Percentiles rank a stretch among this genome's conserved stretches.
Conservation (phyloP, 53 echinoderm and acorn worm species). For the Paracentrotus lividus region DNA sequence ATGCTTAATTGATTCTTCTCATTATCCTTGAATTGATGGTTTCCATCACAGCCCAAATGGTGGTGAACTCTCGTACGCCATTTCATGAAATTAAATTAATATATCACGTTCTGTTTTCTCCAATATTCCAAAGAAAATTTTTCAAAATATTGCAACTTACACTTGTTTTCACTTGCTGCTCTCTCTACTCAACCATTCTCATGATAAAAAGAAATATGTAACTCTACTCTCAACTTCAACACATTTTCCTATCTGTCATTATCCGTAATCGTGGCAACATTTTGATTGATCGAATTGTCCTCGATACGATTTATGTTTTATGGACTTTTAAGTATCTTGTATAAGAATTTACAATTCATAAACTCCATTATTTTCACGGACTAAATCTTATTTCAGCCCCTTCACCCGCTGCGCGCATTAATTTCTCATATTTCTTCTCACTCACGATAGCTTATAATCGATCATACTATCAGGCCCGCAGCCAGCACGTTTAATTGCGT, state of each 20-base stretch:
- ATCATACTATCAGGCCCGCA: neutral
- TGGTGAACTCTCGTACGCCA: no score
- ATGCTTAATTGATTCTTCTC: no score
- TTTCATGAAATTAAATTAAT: no score
- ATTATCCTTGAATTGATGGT: neutral
- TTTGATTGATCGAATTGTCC: neutral
- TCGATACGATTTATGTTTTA: conserved; percentile 4
- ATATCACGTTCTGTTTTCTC: no score
- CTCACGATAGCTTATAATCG: conserved; percentile 28
- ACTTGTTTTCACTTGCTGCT: no score
- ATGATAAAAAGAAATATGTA: no score
- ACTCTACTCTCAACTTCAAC: no score
- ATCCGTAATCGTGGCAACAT: neutral
- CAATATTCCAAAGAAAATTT: no score
- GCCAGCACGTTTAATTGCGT: conserved; percentile 37
- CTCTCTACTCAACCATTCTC: no score
- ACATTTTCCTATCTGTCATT: neutral
- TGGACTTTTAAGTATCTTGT: neutral
- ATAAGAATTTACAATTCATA: neutral
- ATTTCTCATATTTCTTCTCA: conserved; percentile 20
- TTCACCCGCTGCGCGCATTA: conserved; percentile 13
- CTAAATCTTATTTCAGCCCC: neutral
- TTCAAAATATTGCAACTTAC: no score
- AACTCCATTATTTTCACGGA: neutral
- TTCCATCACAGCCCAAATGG: neutral